Evolutionary conservation across 2,113 vertebrate genomes (phyloP), one percentile per base, ranked within the genome.

Genomic region (Fulica atra): DNA sequence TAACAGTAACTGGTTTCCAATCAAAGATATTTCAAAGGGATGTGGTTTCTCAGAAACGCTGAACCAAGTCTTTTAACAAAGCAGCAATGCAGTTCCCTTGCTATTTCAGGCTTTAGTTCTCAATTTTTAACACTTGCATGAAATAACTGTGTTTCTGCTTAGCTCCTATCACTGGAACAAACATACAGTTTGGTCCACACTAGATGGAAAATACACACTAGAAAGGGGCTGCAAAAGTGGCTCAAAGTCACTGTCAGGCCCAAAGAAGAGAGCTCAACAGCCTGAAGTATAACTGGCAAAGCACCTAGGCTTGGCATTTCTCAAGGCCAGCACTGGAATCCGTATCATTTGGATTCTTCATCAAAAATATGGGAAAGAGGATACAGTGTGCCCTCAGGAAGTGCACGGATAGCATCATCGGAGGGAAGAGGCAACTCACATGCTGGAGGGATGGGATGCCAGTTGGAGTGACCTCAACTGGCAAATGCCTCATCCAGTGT

Each of bases 21-120:
- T 35, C 26, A 31, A 48, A 74, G 59, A 71, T 16, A 56, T 38
- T 70, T 94, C 38, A 70, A 88, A 88, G 93, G 92, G 92, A 96
- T 93, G 92, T 93, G 91, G 92, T 92, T 89, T 92, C 88, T 92
- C 71, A 91, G 36, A 97, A 96, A 86, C 1, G 53, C 94, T 86
- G 91, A 93, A 86, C 76, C 83, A 77, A 81, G 54, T 88, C 65
- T 94, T 88, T 61, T 54, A 88, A 92, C 36, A 86, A 31, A 72
- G 40, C 31, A 91, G 80, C 36, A 59, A 46, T 9, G 80, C 46
- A 87, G 36, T 88, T 8, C 44, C 21, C 11, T 79, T 86, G 53
- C 94, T 83, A 95, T 88, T 93, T 95, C 57, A 89, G 44, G 68
- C 64, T 86, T 73, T 33, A 77, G 28, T 81, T 91, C 91, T 92